Percentiles rank a stretch among this genome's conserved stretches.
These are phyloP conservation scores for Bugula neritina DNA, from an alignment of 2,888 invertebrate genomes.

Conservation along the genomic window DNA sequence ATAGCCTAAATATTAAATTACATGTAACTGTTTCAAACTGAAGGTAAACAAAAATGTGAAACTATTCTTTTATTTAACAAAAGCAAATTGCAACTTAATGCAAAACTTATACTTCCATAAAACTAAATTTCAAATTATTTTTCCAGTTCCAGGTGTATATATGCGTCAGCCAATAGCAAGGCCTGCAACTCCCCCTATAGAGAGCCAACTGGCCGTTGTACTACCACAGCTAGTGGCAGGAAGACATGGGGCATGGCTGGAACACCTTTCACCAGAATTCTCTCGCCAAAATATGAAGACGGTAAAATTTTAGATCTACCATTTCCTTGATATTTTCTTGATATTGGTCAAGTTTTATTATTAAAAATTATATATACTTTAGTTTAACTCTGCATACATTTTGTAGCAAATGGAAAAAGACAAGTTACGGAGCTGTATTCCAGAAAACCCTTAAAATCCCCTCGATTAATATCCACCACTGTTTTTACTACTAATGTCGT, in stretches of 20 bases:
- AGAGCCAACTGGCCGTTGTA: neutral
- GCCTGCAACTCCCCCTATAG: neutral
- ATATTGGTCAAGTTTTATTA: neutral
- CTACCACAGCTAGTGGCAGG: neutral
- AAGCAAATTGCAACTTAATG: too few relatives aligned
- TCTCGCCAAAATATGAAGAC: conserved; percentile 11
- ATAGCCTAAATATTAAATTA: too few relatives aligned
- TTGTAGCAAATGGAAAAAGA: neutral
- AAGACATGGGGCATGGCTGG: conserved; percentile 21
- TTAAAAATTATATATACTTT: too few relatives aligned
- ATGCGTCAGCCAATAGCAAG: neutral
- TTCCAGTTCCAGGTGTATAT: neutral
- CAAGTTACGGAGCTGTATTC: neutral
- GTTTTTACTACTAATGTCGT: neutral
- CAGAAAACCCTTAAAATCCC: neutral
- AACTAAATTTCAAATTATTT: too few relatives aligned
- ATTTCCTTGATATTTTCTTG: neutral
- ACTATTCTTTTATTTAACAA: too few relatives aligned
- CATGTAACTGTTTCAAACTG: too few relatives aligned
- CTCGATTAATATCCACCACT: neutral
- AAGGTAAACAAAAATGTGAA: too few relatives aligned
- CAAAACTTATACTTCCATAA: too few relatives aligned
- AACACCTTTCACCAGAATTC: conserved; percentile 7
- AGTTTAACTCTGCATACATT: too few relatives aligned
- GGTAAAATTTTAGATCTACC: neutral